Evolutionary conservation across 2,113 vertebrate species (phyloP), one percentile per base, ranked within the genome.

Genomic region (Scophthalmus maximus): DNA sequence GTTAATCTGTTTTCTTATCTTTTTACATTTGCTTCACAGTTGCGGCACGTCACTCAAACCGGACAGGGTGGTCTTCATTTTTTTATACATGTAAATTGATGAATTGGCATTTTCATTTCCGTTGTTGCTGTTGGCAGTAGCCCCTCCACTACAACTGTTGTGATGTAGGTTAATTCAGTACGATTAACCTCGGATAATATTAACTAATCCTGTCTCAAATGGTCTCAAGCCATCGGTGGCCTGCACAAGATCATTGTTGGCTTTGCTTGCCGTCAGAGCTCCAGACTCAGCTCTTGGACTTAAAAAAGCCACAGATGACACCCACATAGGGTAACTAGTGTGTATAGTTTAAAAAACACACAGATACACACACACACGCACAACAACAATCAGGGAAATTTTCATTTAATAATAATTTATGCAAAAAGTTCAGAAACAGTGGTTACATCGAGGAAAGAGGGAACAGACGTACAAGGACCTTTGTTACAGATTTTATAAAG

Each of bases 121-220:
- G 27, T 53, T 50, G 23, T 32, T 44, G 18, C 29, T 60, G 53
- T 29, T 69, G 30, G 47, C 52, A 52, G 44, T 7, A 34, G 52
- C n/a, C 42, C 18, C 15, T 44, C 56, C 6, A 1, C n/a, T 66
- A 50, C 53, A 67, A 59, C 26, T 60, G 70, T 42, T 15, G 9
- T 44, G 22, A 78, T 74, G 49, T 42, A 57, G 69, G 42, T 73
- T 90, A 90, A 85, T 81, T 90, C 53, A 71, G 75, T 69, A 63
- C 8, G 14, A 61, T 85, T 86, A 86, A 78, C 71, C 72, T 83
- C 8, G 20, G 78, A 85, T 89, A 85, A 84, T 90, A 81, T 90
- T 75, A 88, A 81, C 73, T 91, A 65, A 91, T 92, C 87, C 78
- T 74, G 58, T 72, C 81, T 74, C 78, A 88, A 88, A 90, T 74